Evolutionary conservation across 2,888 invertebrate species (phyloP).

Genomic region (Oligia latruncula): DNA sequence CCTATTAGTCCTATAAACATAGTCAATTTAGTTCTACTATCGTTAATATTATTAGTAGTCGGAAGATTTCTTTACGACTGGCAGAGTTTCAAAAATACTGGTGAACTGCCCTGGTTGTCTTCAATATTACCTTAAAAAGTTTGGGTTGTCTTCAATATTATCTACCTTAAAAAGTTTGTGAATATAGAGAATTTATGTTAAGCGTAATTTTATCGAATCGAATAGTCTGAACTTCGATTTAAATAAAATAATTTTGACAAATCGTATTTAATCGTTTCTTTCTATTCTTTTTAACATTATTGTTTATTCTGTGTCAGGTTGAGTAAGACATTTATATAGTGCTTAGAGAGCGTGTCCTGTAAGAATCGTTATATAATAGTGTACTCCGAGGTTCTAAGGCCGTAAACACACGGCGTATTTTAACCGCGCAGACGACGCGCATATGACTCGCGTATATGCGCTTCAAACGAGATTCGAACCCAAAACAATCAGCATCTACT

Average conservation of each 20-base stretch:
- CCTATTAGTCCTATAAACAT: constrained; percentile 93
- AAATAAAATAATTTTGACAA: constrained; percentile 30
- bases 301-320: not conserved
- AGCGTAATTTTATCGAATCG: constrained; percentile 22
- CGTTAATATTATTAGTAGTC: constrained; percentile 92
- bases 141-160: constrained; percentile 94
- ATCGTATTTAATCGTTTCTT: not conserved
- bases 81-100: constrained; percentile 94
- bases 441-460: too few relatives aligned
- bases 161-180: constrained; percentile 81
- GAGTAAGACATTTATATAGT: too few relatives aligned
- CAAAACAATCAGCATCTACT: too few relatives aligned
- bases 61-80: constrained; percentile 95
- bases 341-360: too few relatives aligned
- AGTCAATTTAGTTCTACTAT: constrained; percentile 92
- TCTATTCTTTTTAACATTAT: not conserved
- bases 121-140: constrained; percentile 91
- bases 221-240: constrained; percentile 35
- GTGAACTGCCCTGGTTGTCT: constrained; percentile 95
- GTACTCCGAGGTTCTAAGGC: too few relatives aligned
- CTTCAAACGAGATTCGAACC: too few relatives aligned
- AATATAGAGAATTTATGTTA: not conserved
- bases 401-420: too few relatives aligned
- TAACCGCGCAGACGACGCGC: too few relatives aligned
- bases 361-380: too few relatives aligned